These are phyloP conservation scores for Xenus cinereus DNA, from an alignment of 2,113 vertebrate species.

Conservation along the genomic window DNA sequence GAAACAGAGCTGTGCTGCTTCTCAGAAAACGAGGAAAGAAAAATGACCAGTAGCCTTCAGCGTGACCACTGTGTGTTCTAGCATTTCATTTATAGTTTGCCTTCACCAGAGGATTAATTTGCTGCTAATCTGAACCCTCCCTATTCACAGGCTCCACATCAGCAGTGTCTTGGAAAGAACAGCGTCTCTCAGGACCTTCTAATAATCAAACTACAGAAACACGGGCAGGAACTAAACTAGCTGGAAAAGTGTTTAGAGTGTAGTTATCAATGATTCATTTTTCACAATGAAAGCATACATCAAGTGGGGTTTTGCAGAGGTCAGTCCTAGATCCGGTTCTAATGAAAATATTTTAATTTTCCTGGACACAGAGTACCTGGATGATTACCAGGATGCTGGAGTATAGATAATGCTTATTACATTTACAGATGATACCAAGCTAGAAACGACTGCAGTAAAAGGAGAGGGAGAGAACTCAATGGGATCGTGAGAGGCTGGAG, in stretches of 20 bases:
- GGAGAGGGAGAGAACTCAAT: background rate
- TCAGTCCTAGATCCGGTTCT: background rate
- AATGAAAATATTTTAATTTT: constrained; percentile 49
- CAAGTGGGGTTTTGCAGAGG: constrained; percentile 7
- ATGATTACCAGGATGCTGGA: constrained; percentile 37
- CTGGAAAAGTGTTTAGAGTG: constrained; percentile 10
- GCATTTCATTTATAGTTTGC: constrained; percentile 20
- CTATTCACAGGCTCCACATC: background rate
- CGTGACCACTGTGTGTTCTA: background rate
- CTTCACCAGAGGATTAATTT: constrained; percentile 31
- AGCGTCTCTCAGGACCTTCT: background rate
- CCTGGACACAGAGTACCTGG: constrained; percentile 7
- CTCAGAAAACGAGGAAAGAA: background rate
- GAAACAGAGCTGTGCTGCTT: background rate
- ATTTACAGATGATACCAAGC: constrained; percentile 20
- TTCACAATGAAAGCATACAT: constrained; percentile 1
- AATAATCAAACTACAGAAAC: background rate
- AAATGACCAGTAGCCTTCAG: constrained; percentile 17
- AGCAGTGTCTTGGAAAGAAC: background rate
- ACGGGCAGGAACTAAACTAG: background rate
- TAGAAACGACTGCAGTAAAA: background rate
- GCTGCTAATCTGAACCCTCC: background rate
- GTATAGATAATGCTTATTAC: constrained; percentile 32
- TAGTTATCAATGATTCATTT: constrained; percentile 7
- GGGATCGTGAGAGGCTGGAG: background rate